Conservation (phyloP, 2,888 invertebrate species). For the Spialia ferax region DNA sequence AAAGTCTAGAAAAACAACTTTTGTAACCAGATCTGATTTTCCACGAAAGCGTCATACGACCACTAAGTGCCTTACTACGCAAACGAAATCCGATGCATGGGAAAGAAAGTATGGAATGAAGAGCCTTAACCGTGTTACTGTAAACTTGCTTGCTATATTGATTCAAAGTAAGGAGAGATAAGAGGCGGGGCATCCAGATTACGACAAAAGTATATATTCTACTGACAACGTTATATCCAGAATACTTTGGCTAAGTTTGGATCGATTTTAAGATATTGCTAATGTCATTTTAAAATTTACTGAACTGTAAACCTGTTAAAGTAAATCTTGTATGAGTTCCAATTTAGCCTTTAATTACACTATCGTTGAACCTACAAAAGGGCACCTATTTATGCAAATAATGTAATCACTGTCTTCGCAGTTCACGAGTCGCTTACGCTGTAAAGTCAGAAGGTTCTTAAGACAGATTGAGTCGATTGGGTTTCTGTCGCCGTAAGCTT, state of each 20-base stretch:
- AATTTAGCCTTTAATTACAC: no score
- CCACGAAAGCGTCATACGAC: constrained; percentile 16
- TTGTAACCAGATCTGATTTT: constrained; percentile 23
- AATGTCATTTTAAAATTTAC: no score
- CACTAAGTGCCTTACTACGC: constrained; percentile 15
- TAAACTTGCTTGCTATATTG: constrained; percentile 1
- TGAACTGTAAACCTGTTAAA: no score
- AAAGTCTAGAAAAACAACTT: background rate
- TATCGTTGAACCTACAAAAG: no score
- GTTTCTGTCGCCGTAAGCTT: constrained; percentile 56
- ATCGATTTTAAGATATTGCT: no score
- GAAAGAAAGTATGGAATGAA: constrained; percentile 17
- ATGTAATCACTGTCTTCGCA: no score
- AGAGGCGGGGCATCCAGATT: no score
- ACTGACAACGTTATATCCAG: no score
- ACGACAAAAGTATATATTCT: no score
- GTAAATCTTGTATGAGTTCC: no score
- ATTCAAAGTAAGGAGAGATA: background rate
- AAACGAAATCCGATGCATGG: constrained; percentile 26
- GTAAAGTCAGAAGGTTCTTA: constrained; percentile 36
- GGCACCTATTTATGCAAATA: no score
- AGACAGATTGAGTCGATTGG: constrained; percentile 51
- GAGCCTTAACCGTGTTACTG: constrained; percentile 9
- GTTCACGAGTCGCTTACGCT: background rate
- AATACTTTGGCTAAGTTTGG: no score